Evolutionary conservation across 2,888 invertebrate species (phyloP).

Genomic region (Amphimallon solstitiale): DNA sequence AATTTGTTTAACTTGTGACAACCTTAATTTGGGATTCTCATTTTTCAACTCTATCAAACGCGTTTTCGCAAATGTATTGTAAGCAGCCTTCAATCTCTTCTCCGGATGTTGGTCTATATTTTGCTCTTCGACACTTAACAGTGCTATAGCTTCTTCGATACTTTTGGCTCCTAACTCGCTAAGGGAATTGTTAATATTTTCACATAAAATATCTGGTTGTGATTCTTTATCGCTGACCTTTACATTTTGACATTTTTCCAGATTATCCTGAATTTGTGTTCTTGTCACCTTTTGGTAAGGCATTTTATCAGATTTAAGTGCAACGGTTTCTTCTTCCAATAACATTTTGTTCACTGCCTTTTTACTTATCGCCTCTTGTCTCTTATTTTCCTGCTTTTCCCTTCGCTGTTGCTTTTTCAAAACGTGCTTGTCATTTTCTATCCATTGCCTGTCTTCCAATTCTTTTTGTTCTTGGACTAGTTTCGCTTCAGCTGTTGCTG

Average conservation of each 20-base stretch:
- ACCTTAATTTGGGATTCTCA: slow-evolving; percentile 89
- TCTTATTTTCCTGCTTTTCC: slow-evolving; percentile 86
- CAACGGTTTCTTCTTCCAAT: slow-evolving; percentile 83
- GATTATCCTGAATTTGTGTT: slow-evolving; percentile 72
- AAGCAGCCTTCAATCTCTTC: slow-evolving; percentile 93
- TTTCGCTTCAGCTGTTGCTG: slow-evolving; percentile 77
- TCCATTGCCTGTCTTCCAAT: slow-evolving; percentile 80
- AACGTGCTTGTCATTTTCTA: slow-evolving; percentile 86
- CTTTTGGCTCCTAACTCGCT: slow-evolving; percentile 65
- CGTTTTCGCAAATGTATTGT: slow-evolving; percentile 84
- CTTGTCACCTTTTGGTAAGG: slow-evolving; percentile 79
- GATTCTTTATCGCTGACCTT: slow-evolving; percentile 60
- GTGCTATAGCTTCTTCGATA: slow-evolving; percentile 30
- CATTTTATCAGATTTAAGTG: slow-evolving; percentile 64
- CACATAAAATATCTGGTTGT: slow-evolving; percentile 77
- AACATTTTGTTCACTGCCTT: slow-evolving; percentile 85
- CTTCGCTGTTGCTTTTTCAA: slow-evolving; percentile 76
- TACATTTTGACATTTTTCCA: not conserved
- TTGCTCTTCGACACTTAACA: slow-evolving; percentile 7
- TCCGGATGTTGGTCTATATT: slow-evolving; percentile 94
- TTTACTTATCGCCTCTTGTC: slow-evolving; percentile 78
- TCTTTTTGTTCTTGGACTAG: slow-evolving; percentile 71
- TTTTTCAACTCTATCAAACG: slow-evolving; percentile 85
- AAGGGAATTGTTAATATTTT: slow-evolving; percentile 89
- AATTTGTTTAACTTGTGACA: slow-evolving; percentile 96